These are phyloP conservation scores for Oplegnathus fasciatus DNA, from an alignment of 2,113 vertebrate genomes.

Conservation along the genomic window DNA sequence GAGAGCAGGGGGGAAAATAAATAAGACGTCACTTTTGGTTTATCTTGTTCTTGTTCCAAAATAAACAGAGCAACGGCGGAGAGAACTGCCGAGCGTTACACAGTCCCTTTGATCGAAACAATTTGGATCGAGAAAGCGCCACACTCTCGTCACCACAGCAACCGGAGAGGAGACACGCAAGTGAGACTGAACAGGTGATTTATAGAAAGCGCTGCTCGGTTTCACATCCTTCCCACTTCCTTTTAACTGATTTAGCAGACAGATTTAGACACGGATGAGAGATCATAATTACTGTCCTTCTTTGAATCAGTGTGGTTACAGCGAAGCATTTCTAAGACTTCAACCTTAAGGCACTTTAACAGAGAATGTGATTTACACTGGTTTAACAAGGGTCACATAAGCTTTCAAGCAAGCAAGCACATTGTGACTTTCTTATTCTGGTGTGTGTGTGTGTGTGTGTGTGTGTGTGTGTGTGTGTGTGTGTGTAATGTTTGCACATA, in stretches of 20 bases:
- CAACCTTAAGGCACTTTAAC: constrained; percentile 17
- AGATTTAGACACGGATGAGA: constrained; percentile 62
- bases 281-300: constrained; percentile 64
- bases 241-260: constrained; percentile 70
- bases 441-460: constrained; percentile 33
- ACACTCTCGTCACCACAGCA: constrained; percentile 66
- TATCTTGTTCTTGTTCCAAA: constrained; percentile 92
- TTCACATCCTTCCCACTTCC: constrained; percentile 83
- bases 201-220: constrained; percentile 78
- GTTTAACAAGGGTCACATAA: constrained; percentile 53
- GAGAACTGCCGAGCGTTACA: constrained; percentile 66
- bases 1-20: constrained; percentile 86
- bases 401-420: constrained; percentile 30
- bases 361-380: constrained; percentile 45
- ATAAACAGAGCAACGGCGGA: constrained; percentile 89
- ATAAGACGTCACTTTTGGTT: constrained; percentile 89
- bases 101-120: constrained; percentile 61
- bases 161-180: constrained; percentile 66
- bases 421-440: constrained; percentile 56
- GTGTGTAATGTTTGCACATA: constrained; percentile 71
- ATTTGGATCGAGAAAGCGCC: constrained; percentile 32
- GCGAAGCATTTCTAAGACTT: constrained; percentile 31
- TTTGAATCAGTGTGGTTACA: constrained; percentile 62
- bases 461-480: constrained; percentile 16
- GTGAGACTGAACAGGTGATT: constrained; percentile 81